Evolutionary conservation across 1,140 invertebrate genomes (phyloP), one percentile per base, ranked within the genome.

Genomic region (Zaprionus ghesquierei): DNA sequence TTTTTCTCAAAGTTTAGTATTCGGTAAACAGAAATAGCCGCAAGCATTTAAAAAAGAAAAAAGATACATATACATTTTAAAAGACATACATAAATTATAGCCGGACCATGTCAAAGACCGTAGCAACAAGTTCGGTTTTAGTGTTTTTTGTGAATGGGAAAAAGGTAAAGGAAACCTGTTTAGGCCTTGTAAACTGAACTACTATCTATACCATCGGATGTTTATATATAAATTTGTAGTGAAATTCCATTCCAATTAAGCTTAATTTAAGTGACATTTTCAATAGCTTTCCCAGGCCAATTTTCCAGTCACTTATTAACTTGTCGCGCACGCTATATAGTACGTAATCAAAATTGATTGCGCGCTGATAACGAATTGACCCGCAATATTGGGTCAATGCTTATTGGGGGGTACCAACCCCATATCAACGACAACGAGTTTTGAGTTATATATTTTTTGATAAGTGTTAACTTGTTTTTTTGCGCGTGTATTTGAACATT

Each of bases 121-220:
- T 53, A 49, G 49, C 56, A 49, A 12, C 59, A 20, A 80, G 44
- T 23, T 92, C 91, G 8, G 75, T 69, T 58, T 75, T 93, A 41
- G 91, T 92, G 65, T 93, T 93, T 91, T 93, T 91, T 75, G 93
- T 93, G 18, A 93, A 93, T 72, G 93, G 93, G 15, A 93, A 93
- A 76, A 93, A 93, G 92, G 93, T 93, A 89, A 82, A n/a, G n/a
- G n/a, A 66, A 50, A 50, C 23, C 23, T 20, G 15, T 53, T 59
- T 13, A 4, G 4, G 2, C 27, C 5, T n/a, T 13, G 12, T 15
- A 55, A 33, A 55, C 3, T 50, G 27, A 49, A 35, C 25, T 66
- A 56, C 3, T 12, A 25, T 38, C n/a, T 8, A 6, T 8, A 8
- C 4, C 8, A 15, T 41, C 41, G 5, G 8, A 4, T 18, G 22